These are phyloP conservation scores for Ochropleura plecta DNA, from an alignment of 2,888 invertebrate species.

Conservation along the genomic window DNA sequence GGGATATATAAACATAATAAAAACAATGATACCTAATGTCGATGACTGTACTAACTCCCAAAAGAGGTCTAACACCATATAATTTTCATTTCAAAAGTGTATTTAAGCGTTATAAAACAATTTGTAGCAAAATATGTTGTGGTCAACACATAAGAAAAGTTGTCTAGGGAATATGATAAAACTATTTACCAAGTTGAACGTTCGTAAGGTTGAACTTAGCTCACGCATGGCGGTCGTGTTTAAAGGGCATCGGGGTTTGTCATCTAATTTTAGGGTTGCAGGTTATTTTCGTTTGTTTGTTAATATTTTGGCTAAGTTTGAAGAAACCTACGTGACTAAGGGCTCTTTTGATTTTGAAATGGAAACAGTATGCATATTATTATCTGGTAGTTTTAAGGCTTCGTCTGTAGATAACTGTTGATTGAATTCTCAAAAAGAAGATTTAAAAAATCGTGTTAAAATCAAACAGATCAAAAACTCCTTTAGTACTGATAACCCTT, in stretches of 20 bases:
- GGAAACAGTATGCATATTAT: no score
- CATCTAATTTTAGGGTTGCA: background rate
- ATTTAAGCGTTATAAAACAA: conserved; percentile 52
- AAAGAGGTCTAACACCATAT: background rate
- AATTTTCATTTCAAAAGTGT: conserved; percentile 42
- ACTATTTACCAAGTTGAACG: conserved; percentile 34
- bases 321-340: background rate
- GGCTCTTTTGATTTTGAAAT: no score
- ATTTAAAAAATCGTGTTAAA: no score
- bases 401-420: no score
- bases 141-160: background rate
- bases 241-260: conserved; percentile 14
- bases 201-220: conserved; percentile 20
- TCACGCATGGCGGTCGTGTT: conserved; percentile 14
- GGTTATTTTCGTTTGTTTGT: background rate
- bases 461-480: no score
- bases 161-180: conserved; percentile 39
- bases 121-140: conserved; percentile 40
- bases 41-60: conserved; percentile 32
- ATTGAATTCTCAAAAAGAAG: no score
- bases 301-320: background rate
- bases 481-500: no score
- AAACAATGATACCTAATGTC: background rate
- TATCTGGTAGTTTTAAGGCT: no score
- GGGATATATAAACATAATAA: background rate